phyloP scores from a whole-genome alignment of 1,140 invertebrate genomes.

The Tachypleus tridentatus region DNA sequence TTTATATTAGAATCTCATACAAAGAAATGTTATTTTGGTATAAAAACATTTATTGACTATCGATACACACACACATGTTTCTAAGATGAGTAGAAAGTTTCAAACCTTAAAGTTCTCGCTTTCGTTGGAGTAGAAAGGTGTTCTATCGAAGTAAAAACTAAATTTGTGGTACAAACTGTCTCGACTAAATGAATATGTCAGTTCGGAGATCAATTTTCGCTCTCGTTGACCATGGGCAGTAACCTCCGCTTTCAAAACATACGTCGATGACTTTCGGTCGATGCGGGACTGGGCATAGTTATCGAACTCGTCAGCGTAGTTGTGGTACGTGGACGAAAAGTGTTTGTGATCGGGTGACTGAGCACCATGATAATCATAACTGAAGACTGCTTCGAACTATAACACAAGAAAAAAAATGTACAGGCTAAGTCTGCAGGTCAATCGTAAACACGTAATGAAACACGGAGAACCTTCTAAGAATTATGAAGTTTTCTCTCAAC shows the following conservation, averaged over 20 bases:
- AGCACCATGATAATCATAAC: neutral
- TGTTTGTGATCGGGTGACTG: neutral
- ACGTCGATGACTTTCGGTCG: constrained; percentile 5
- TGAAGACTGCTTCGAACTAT: neutral
- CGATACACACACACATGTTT: no score
- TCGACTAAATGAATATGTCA: constrained; percentile 8
- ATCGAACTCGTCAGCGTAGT: neutral
- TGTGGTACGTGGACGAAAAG: neutral
- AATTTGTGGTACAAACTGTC: constrained; percentile 9
- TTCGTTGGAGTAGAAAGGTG: constrained; percentile 12
- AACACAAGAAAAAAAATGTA: neutral
- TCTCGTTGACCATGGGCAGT: constrained; percentile 9
- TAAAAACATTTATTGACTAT: no score
- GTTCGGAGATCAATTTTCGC: neutral
- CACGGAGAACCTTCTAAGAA: no score
- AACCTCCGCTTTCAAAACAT: constrained; percentile 5
- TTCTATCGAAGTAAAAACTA: constrained; percentile 17
- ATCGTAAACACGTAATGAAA: no score
- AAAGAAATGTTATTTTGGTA: no score
- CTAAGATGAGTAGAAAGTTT: no score
- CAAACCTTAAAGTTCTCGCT: neutral
- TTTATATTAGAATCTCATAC: no score
- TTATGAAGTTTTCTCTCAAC: no score
- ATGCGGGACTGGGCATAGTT: neutral
- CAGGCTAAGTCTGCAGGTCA: no score